A percentile compares a stretch with the other conserved stretches of the same genome.
phyloP scores from a whole-genome alignment of 2,797 vertebrate genomes.

The Phataginus tricuspis region DNA sequence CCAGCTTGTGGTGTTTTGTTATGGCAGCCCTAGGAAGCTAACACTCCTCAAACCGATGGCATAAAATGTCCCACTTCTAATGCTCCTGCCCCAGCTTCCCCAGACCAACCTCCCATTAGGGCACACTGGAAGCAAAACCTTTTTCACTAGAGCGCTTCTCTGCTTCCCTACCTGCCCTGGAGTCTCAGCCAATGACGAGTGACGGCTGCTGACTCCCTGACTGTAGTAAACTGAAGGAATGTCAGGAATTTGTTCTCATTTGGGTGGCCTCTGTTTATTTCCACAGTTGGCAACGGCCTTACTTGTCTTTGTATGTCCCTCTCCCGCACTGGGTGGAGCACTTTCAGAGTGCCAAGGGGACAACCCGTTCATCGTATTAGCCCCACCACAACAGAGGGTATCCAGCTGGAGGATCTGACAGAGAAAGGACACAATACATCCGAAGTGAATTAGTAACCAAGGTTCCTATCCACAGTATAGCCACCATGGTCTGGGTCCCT shows the following conservation, averaged over 20 bases:
- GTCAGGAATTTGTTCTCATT: neutral
- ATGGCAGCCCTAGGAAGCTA: neutral
- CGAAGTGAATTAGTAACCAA: neutral
- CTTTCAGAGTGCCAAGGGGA: neutral
- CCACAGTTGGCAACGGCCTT: neutral
- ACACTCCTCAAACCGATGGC: neutral
- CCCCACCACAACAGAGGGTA: neutral
- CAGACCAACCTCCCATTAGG: neutral
- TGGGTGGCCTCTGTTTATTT: neutral
- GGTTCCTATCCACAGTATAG: neutral
- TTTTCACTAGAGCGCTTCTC: too few relatives aligned
- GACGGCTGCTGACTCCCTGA: neutral
- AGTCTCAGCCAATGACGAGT: neutral
- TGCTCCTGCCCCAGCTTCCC: fast-evolving
- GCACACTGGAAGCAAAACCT: neutral
- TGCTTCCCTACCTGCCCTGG: neutral
- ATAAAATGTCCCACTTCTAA: fast-evolving
- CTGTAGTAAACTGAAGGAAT: fast-evolving
- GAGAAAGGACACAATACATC: neutral
- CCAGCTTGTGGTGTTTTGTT: neutral
- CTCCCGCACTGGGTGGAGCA: neutral
- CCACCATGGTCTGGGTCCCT: fast-evolving
- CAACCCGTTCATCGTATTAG: neutral
- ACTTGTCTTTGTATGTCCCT: neutral
- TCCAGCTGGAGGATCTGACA: neutral